phyloP scores from a whole-genome alignment of 35 echinoderm and acorn worm species.

The Patiria miniata region DNA sequence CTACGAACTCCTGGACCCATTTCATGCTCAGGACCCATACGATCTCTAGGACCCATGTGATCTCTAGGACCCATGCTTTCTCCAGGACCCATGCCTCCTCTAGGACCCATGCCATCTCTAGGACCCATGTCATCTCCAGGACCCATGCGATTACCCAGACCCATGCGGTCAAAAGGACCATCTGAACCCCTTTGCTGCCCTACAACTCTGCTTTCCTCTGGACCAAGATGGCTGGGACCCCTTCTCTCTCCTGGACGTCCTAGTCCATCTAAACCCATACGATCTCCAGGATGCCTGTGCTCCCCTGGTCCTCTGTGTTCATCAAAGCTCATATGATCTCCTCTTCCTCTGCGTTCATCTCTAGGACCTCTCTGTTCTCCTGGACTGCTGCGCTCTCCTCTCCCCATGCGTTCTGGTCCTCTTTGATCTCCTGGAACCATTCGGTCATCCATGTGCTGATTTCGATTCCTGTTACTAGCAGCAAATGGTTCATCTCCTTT shows the following conservation, averaged over 20 bases:
- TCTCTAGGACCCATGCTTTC: not conserved
- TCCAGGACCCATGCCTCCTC: not conserved
- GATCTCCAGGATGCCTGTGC: constrained; percentile 1
- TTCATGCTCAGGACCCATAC: not conserved
- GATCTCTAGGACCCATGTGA: not conserved
- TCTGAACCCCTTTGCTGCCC: not conserved
- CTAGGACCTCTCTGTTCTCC: not conserved
- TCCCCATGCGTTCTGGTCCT: not conserved
- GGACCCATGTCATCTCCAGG: not conserved
- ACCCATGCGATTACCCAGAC: not conserved
- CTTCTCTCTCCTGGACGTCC: not conserved
- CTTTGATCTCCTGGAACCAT: not conserved
- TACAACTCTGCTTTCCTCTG: not conserved
- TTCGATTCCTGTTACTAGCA: not conserved
- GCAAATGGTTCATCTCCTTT: not conserved
- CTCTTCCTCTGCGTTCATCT: not conserved
- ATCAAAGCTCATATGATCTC: not conserved
- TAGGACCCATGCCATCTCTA: not conserved
- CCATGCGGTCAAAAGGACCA: constrained; percentile 15
- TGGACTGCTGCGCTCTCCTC: not conserved
- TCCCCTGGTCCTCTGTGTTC: not conserved
- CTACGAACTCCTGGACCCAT: not conserved
- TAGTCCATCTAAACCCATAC: not conserved
- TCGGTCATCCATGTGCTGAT: not conserved
- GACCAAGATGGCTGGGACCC: not conserved